Percentiles rank a stretch among this genome's conserved stretches.
Evolutionary conservation across 2,113 vertebrate genomes (phyloP).

Genomic region (Oncorhynchus tshawytscha): DNA sequence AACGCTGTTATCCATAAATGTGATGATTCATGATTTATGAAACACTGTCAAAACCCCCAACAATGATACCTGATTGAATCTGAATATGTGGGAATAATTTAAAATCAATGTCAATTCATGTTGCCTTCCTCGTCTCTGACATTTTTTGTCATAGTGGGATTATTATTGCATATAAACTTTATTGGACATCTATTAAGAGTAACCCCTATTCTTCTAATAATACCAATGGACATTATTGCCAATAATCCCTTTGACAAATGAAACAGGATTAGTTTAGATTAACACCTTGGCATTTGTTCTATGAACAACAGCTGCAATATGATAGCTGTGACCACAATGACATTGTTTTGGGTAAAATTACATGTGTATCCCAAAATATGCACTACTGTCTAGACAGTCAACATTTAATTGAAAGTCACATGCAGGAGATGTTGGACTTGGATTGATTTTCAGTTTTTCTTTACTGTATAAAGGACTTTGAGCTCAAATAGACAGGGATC

Average conservation of each 20-base stretch:
- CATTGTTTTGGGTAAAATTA: background rate
- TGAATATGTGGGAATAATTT: background rate
- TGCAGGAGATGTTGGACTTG: conserved; percentile 4
- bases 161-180: conserved; percentile 25
- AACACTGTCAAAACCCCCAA: background rate
- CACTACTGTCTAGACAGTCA: background rate
- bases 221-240: conserved; percentile 5
- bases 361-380: background rate
- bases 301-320: conserved; percentile 29
- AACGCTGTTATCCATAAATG: background rate
- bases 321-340: conserved; percentile 35
- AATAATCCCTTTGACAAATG: conserved; percentile 36
- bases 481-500: too few relatives aligned
- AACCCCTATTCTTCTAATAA: background rate
- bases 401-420: background rate
- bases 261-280: conserved; percentile 28
- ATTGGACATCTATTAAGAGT: conserved; percentile 12
- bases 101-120: background rate
- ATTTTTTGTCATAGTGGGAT: conserved; percentile 14
- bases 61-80: background rate
- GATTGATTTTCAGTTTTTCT: background rate
- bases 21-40: conserved; percentile 41
- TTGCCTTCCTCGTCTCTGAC: conserved; percentile 15
- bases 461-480: too few relatives aligned
- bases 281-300: conserved; percentile 31